Evolutionary conservation across 2,888 invertebrate genomes (phyloP).

Genomic region (Calameuta idolon): DNA sequence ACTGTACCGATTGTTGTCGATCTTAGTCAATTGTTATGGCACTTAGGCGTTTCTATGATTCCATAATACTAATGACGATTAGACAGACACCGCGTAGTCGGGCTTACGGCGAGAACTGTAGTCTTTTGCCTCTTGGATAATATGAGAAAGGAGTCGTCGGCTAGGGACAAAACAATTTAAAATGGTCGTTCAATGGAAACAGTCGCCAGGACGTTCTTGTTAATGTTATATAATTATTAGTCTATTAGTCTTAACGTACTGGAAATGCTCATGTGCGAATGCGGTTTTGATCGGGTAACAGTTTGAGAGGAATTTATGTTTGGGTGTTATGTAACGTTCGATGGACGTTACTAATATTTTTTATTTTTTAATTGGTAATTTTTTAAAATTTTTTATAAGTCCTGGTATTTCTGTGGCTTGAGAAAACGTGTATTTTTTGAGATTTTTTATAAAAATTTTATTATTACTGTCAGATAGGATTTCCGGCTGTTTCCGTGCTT

Average conservation of each 20-base stretch:
- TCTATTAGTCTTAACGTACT: background rate
- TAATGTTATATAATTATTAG: slow-evolving; percentile 1
- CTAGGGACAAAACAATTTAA: background rate
- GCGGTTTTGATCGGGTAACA: background rate
- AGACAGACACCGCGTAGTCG: background rate
- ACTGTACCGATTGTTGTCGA: background rate
- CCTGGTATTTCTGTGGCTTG: background rate
- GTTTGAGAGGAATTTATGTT: slow-evolving; percentile 77
- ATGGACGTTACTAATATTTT: background rate
- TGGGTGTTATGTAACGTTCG: background rate
- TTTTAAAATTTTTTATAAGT: background rate
- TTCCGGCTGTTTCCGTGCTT: background rate
- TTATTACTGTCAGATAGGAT: background rate
- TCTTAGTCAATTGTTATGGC: background rate
- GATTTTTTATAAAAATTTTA: background rate
- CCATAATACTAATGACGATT: background rate
- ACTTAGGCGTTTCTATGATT: background rate
- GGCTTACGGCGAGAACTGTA: background rate
- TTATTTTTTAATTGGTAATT: background rate
- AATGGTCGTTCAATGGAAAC: background rate
- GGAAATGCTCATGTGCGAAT: background rate
- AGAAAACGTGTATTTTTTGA: background rate
- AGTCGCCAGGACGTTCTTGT: background rate
- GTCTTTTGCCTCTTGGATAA: background rate
- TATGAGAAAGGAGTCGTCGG: background rate